These are phyloP conservation scores for Alcedo atthis DNA, from an alignment of 2,797 vertebrate species.

Conservation along the genomic window DNA sequence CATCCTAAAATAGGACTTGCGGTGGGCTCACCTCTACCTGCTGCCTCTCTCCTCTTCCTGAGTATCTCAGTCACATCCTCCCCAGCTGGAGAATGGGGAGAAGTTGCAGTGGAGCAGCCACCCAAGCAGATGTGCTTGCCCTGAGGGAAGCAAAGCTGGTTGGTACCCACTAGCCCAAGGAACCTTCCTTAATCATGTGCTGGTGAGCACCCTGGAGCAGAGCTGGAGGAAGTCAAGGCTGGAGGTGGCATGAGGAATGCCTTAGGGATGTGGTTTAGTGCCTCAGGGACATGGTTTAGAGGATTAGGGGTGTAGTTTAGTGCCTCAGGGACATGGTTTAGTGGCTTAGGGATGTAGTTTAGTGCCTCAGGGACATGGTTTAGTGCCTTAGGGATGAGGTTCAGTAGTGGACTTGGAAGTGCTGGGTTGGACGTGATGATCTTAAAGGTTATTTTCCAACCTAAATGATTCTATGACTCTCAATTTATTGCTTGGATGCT, in stretches of 20 bases:
- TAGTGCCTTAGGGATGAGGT: background rate
- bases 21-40: accelerated
- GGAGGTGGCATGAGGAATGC: background rate
- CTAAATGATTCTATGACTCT: background rate
- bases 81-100: background rate
- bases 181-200: background rate
- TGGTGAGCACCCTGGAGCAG: background rate
- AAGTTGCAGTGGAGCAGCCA: background rate
- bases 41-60: background rate
- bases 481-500: background rate
- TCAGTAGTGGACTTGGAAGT: background rate
- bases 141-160: background rate
- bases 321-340: background rate
- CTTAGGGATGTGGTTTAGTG: no score
- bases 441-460: background rate
- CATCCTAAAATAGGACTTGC: background rate
- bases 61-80: background rate
- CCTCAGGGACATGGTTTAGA: no score
- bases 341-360: background rate
- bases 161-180: background rate
- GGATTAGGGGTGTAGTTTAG: background rate
- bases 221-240: background rate
- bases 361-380: background rate
- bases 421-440: background rate
- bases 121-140: background rate